Evolutionary conservation across 2,113 vertebrate species (phyloP).

Genomic region (Pachypanchax playfairii): DNA sequence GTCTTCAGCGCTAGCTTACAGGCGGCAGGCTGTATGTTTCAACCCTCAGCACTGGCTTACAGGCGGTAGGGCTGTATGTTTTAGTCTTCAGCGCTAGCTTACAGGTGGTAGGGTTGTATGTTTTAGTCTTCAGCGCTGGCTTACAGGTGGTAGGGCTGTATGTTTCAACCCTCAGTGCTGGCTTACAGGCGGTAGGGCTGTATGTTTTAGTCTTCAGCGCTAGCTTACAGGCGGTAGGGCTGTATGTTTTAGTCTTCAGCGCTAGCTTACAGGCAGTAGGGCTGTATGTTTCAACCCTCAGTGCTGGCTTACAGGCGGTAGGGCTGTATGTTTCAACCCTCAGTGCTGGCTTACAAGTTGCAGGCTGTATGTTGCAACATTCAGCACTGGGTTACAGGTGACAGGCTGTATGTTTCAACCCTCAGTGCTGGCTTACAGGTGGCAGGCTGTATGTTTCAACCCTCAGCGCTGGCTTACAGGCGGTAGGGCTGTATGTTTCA

Average conservation of each 20-base stretch:
- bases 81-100: neutral
- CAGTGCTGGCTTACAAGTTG: neutral
- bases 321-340: conserved; percentile 1
- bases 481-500: too few relatives aligned
- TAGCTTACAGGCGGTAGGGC: conserved; percentile 3
- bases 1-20: conserved; percentile 7
- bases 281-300: too few relatives aligned
- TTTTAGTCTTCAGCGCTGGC: neutral
- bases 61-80: neutral
- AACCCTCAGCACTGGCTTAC: neutral
- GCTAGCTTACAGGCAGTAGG: neutral
- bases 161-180: neutral
- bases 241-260: conserved; percentile 1
- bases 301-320: neutral
- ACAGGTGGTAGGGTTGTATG: neutral
- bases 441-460: neutral
- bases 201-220: neutral
- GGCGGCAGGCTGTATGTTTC: neutral
- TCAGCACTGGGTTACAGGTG: conserved; percentile 3
- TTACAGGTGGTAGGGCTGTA: conserved; percentile 1
- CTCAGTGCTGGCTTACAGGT: conserved; percentile 7
- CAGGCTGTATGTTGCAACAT: neutral
- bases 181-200: conserved; percentile 3
- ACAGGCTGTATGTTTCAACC: neutral
- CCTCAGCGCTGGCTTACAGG: conserved; percentile 12